Conservation (phyloP, 2,888 invertebrate genomes). For the Yponomeuta evonymella region DNA sequence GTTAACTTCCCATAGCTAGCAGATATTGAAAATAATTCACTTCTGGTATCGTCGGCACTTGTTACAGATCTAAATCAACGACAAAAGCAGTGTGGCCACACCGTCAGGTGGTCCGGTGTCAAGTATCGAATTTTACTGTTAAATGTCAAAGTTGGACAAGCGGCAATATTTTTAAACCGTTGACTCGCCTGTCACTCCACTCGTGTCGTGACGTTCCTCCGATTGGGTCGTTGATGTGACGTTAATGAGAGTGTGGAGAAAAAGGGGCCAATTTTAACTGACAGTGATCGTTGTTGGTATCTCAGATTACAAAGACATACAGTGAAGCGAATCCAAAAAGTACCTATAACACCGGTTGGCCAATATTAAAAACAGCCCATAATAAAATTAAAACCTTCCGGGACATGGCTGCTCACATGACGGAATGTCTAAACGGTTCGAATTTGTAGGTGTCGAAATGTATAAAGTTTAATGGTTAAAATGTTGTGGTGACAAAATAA, state of each 20-base stretch:
- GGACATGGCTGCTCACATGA: too few relatives aligned
- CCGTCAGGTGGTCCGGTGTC: background rate
- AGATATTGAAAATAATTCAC: background rate
- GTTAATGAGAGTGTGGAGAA: background rate
- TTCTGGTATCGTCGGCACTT: background rate
- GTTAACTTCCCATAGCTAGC: too few relatives aligned
- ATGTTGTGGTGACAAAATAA: too few relatives aligned
- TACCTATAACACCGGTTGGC: too few relatives aligned
- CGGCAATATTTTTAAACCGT: background rate
- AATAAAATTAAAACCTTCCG: too few relatives aligned
- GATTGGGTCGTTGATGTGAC: background rate
- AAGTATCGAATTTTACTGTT: constrained; percentile 40
- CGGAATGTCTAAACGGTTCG: too few relatives aligned
- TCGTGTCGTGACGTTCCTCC: background rate
- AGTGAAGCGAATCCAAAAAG: too few relatives aligned
- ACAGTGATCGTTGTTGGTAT: background rate
- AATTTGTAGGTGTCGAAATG: too few relatives aligned
- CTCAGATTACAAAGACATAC: too few relatives aligned
- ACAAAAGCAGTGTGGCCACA: background rate
- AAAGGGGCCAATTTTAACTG: background rate
- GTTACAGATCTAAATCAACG: background rate
- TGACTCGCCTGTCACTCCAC: background rate
- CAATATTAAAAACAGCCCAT: too few relatives aligned
- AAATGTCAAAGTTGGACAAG: constrained; percentile 32
- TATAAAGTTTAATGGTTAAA: too few relatives aligned